Conservation (phyloP, 2,888 invertebrate genomes). For the Calameuta idolon region DNA sequence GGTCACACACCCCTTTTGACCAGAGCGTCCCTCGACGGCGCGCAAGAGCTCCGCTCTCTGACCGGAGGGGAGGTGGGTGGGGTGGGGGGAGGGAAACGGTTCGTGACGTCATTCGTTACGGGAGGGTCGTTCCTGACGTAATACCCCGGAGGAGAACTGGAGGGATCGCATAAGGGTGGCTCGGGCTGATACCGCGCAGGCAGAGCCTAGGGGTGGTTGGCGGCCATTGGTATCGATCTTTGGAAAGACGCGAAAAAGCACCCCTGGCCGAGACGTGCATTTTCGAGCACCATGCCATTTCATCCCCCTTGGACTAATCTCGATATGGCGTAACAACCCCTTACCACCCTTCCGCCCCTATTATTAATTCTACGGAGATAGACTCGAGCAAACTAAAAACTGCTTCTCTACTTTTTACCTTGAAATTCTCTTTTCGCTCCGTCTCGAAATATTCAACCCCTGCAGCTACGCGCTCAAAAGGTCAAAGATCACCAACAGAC, state of each 20-base stretch:
- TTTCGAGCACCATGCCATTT: background rate
- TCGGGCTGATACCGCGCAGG: background rate
- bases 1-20: background rate
- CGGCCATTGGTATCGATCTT: slow-evolving; percentile 6
- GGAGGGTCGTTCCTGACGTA: slow-evolving; percentile 6
- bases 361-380: background rate
- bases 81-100: background rate
- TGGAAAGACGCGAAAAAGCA: slow-evolving; percentile 6
- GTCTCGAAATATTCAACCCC: background rate
- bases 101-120: background rate
- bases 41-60: background rate
- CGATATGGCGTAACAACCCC: background rate
- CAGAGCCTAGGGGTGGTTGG: background rate
- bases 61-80: no score
- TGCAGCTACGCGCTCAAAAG: background rate
- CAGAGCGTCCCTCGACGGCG: background rate
- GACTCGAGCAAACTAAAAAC: background rate
- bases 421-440: background rate
- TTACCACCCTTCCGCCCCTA: background rate
- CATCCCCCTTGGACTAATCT: background rate
- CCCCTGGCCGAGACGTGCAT: background rate
- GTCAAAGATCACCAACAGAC: background rate
- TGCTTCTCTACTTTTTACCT: background rate
- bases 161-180: slow-evolving; percentile 1
- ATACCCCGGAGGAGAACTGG: background rate